phyloP scores from a whole-genome alignment of 2,113 vertebrate species.

The Lepus europaeus region DNA sequence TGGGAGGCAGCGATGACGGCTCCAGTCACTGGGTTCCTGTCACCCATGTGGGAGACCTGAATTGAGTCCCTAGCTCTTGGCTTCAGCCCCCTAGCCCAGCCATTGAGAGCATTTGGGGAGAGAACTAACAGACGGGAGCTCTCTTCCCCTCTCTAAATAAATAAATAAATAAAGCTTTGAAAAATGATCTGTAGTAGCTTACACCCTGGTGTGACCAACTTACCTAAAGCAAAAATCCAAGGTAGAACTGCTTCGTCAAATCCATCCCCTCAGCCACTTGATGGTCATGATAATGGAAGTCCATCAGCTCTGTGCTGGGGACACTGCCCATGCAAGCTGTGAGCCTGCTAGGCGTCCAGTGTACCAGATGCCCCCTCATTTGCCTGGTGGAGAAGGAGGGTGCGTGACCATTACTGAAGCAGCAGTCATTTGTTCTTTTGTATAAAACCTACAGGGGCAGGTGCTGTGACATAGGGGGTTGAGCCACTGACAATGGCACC shows the following conservation, averaged over 20 bases:
- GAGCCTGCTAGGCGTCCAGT: not conserved
- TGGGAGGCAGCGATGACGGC: too few species aligned
- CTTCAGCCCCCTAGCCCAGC: too few species aligned
- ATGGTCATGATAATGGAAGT: not conserved
- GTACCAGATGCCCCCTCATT: not conserved
- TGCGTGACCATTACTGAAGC: not conserved
- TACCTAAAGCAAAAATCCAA: constrained; percentile 24
- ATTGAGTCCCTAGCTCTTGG: too few species aligned
- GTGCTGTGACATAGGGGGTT: too few species aligned
- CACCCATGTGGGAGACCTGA: too few species aligned
- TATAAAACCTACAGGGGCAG: too few species aligned
- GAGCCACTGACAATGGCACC: too few species aligned
- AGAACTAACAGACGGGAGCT: too few species aligned
- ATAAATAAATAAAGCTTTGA: too few species aligned
- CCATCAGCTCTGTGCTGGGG: not conserved
- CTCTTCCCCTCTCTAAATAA: too few species aligned
- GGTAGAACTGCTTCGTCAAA: not conserved
- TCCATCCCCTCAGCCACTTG: not conserved
- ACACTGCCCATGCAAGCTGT: not conserved
- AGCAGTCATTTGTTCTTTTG: not conserved
- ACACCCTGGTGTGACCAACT: not conserved
- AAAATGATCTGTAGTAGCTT: not conserved
- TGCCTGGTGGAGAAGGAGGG: not conserved
- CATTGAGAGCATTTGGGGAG: too few species aligned
- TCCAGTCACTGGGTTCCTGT: too few species aligned